These are phyloP conservation scores for Dichetophora obliterata DNA, from an alignment of 2,888 invertebrate genomes.

Conservation along the genomic window DNA sequence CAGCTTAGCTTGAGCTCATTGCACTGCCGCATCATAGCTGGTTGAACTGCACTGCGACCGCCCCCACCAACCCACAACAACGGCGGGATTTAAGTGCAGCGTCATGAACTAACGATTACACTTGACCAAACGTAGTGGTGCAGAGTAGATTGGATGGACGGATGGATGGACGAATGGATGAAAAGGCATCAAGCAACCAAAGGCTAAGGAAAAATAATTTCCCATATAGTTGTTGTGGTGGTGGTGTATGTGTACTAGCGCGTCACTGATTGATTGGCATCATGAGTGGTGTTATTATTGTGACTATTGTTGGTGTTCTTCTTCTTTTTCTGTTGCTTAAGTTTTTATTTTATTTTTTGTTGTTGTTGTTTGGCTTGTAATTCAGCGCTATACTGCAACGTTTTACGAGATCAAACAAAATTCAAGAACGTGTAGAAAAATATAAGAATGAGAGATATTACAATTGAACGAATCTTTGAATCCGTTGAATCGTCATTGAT, in stretches of 20 bases:
- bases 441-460: conserved; percentile 6
- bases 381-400: conserved; percentile 45
- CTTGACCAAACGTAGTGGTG: conserved; percentile 46
- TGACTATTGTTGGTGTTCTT: conserved; percentile 32
- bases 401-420: conserved; percentile 31
- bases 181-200: not conserved
- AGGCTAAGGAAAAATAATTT: conserved; percentile 9
- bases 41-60: not conserved
- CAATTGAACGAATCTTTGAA: conserved; percentile 17
- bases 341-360: conserved; percentile 35
- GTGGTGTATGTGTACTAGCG: conserved; percentile 42
- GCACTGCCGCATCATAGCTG: not conserved
- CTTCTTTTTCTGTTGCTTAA: conserved; percentile 23
- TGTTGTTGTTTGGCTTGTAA: conserved; percentile 31
- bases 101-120: conserved; percentile 66
- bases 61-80: not conserved
- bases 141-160: not conserved
- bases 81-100: conserved; percentile 61
- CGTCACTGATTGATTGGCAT: conserved; percentile 65
- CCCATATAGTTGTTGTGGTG: conserved; percentile 34
- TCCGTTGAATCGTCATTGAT: conserved; percentile 35
- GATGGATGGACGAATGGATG: not conserved
- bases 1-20: conserved; percentile 42
- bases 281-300: conserved; percentile 59
- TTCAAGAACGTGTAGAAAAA: conserved; percentile 43